These are phyloP conservation scores for Gallinago stenura DNA, from an alignment of 2,797 vertebrate genomes.

Conservation along the genomic window DNA sequence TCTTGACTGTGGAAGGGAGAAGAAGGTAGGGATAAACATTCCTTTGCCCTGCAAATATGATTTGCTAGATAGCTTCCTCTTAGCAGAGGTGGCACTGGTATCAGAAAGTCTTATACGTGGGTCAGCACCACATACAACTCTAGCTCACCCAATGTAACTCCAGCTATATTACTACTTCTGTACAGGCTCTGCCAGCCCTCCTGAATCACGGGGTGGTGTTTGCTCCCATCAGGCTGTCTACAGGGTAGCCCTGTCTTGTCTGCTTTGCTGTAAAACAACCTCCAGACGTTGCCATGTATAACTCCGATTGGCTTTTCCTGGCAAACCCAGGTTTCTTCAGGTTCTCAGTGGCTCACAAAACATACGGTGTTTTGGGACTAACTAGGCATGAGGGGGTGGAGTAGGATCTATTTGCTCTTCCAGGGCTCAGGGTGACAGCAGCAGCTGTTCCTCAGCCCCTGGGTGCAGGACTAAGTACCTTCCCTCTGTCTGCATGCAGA, in stretches of 20 bases:
- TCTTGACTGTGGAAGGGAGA: not conserved
- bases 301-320: not conserved
- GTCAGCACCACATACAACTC: not conserved
- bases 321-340: not conserved
- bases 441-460: slow-evolving; percentile 41
- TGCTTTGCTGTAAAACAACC: not conserved
- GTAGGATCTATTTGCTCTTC: not conserved
- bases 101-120: not conserved
- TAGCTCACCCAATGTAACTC: not conserved
- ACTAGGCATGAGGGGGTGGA: not conserved
- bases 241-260: not conserved
- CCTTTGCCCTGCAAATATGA: not conserved
- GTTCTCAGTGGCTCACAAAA: not conserved
- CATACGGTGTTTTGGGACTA: not conserved
- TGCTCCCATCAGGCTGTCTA: not conserved
- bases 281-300: not conserved
- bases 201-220: not conserved
- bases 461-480: not conserved
- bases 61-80: not conserved
- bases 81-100: not conserved
- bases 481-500: not conserved
- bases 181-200: not conserved
- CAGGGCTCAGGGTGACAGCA: slow-evolving; percentile 44
- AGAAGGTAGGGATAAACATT: not conserved
- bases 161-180: not conserved